Conservation (phyloP, 2,888 invertebrate genomes). For the Gymnosoma rotundatum region DNA sequence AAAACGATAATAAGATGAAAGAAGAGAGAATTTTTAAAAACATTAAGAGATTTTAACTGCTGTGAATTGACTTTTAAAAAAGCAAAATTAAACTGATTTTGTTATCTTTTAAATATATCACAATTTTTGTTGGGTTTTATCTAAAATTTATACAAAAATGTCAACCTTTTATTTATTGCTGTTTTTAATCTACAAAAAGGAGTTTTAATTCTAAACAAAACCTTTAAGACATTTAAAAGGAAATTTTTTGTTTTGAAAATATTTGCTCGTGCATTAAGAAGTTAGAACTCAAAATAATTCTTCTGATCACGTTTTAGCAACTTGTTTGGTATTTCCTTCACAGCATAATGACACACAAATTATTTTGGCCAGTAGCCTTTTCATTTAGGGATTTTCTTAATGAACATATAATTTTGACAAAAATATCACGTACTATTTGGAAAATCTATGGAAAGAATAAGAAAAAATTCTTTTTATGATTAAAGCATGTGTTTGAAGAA, state of each 20-base stretch:
- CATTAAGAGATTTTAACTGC: too few species aligned
- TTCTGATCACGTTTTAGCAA: constrained; percentile 45
- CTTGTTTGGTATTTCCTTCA: constrained; percentile 38
- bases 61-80: too few species aligned
- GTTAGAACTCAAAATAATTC: constrained; percentile 8
- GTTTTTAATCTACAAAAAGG: too few species aligned
- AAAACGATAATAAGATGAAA: too few species aligned
- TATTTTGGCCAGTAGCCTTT: constrained; percentile 21
- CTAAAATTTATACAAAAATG: too few species aligned
- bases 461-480: neutral
- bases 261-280: neutral
- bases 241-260: neutral
- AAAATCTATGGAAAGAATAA: neutral
- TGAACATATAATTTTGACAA: constrained; percentile 42
- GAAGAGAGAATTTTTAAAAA: too few species aligned
- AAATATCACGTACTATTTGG: constrained; percentile 57
- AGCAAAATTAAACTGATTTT: too few species aligned
- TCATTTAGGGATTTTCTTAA: neutral
- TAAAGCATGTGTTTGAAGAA: neutral
- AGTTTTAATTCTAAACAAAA: too few species aligned
- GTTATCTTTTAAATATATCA: too few species aligned
- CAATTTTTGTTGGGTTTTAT: too few species aligned
- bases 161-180: too few species aligned
- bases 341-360: neutral
- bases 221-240: neutral